Percentiles rank a stretch among this genome's conserved stretches.
Evolutionary conservation across 2,888 invertebrate species (phyloP).

Genomic region (Cephus runcator): DNA sequence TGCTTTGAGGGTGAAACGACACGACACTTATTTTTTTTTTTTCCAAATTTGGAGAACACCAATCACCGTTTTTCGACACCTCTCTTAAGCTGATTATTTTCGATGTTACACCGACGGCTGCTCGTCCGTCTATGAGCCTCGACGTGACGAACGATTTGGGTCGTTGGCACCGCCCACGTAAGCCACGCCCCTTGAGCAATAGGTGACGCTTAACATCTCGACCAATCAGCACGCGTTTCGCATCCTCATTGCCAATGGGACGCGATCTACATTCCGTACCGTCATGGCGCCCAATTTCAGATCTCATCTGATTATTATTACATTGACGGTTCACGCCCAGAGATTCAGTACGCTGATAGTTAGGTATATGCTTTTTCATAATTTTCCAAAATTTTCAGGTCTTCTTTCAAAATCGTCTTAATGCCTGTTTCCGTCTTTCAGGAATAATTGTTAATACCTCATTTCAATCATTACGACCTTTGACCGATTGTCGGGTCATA

Average conservation of each 20-base stretch:
- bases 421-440: neutral
- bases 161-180: slow-evolving; percentile 40
- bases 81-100: neutral
- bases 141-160: slow-evolving; percentile 25
- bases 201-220: slow-evolving; percentile 14
- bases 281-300: slow-evolving; percentile 43
- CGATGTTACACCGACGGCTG: slow-evolving; percentile 44
- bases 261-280: slow-evolving; percentile 1
- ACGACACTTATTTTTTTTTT: neutral
- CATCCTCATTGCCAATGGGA: slow-evolving; percentile 9
- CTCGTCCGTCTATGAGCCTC: slow-evolving; percentile 32
- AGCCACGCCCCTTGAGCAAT: slow-evolving; percentile 25
- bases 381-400: neutral
- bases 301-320: neutral
- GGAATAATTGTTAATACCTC: neutral
- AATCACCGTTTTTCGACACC: neutral
- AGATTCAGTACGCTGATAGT: neutral
- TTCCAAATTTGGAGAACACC: neutral
- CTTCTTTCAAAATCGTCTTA: neutral
- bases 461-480: neutral
- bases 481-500: neutral
- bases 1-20: neutral
- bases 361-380: neutral
- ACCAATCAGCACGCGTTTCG: slow-evolving; percentile 15
- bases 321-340: neutral